Percentiles rank a stretch among this genome's conserved stretches.
phyloP scores from a whole-genome alignment of 92 coral and sea anemone species.

The Porites rus region DNA sequence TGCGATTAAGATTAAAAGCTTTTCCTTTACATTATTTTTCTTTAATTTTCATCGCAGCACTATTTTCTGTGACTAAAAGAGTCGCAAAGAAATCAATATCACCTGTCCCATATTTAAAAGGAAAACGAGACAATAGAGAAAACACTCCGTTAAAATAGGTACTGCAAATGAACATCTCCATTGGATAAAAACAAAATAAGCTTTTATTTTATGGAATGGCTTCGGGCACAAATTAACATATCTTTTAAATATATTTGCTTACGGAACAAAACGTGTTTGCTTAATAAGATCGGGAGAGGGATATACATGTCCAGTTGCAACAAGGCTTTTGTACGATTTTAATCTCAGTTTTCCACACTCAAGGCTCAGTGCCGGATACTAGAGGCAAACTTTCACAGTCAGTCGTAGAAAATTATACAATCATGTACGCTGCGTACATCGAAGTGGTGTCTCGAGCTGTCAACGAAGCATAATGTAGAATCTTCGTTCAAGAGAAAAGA shows the following conservation, averaged over 20 bases:
- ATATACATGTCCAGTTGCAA: conserved; percentile 26
- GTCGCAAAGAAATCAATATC: background rate
- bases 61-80: background rate
- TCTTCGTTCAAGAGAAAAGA: background rate
- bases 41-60: background rate
- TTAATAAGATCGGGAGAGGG: conserved; percentile 21
- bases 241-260: conserved; percentile 32
- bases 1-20: background rate
- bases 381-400: too few species aligned
- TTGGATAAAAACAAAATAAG: conserved; percentile 34
- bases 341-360: background rate
- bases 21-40: background rate
- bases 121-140: background rate
- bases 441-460: too few species aligned
- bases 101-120: conserved; percentile 32
- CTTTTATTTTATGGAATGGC: conserved; percentile 36
- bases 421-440: too few species aligned
- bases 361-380: too few species aligned
- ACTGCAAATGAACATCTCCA: conserved; percentile 25
- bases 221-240: conserved; percentile 46
- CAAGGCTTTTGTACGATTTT: background rate
- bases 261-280: conserved; percentile 53
- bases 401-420: too few species aligned
- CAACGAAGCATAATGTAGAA: background rate
- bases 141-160: conserved; percentile 27